phyloP scores from a whole-genome alignment of 2,888 invertebrate species.

The Sympetrum striolatum region DNA sequence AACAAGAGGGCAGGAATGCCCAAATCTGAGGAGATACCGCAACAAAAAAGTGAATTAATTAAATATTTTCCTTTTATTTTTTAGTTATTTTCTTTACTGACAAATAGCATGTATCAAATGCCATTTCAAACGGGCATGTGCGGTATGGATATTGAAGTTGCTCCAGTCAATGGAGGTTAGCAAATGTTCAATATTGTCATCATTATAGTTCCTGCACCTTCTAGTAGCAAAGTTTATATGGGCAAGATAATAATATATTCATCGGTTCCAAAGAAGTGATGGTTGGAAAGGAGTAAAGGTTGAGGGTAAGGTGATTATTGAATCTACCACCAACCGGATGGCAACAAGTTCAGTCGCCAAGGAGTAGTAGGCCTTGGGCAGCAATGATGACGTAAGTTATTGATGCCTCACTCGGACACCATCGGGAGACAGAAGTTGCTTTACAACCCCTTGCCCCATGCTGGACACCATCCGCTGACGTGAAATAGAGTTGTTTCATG shows the following conservation, averaged over 20 bases:
- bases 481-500: slow-evolving; percentile 26
- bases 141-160: background rate
- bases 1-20: background rate
- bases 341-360: slow-evolving; percentile 35
- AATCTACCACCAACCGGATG: slow-evolving; percentile 42
- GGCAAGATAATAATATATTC: background rate
- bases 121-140: background rate
- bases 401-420: slow-evolving; percentile 10
- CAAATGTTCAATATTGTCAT: background rate
- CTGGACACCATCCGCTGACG: slow-evolving; percentile 21
- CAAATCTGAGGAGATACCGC: background rate
- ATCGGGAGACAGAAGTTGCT: slow-evolving; percentile 24
- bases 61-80: background rate
- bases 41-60: background rate
- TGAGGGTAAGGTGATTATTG: background rate
- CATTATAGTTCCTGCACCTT: background rate
- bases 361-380: slow-evolving; percentile 32
- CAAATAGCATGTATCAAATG: background rate
- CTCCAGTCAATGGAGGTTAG: background rate
- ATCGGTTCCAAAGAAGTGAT: background rate
- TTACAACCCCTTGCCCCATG: slow-evolving; percentile 1
- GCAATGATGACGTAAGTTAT: slow-evolving; percentile 15
- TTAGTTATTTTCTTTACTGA: background rate
- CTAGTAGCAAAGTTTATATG: background rate
- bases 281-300: background rate